phyloP scores from a whole-genome alignment of 2,888 invertebrate genomes.

The Dendrolimus houi region DNA sequence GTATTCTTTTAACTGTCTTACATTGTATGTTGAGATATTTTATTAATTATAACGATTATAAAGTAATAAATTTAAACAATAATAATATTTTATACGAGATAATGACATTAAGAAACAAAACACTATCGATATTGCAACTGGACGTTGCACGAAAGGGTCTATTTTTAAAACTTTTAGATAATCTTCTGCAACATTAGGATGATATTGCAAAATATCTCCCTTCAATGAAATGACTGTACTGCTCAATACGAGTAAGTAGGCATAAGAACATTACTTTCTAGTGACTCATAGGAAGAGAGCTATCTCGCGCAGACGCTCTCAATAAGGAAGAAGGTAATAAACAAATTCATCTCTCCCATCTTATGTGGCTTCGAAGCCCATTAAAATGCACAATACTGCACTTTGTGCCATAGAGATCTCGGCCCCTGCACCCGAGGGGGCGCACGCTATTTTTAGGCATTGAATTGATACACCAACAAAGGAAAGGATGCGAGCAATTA shows the following conservation, averaged over 20 bases:
- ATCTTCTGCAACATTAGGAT: background rate
- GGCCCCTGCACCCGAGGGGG: conserved; percentile 51
- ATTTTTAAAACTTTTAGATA: background rate
- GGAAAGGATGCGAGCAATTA: conserved; percentile 71
- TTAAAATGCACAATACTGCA: conserved; percentile 75
- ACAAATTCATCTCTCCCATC: conserved; percentile 75
- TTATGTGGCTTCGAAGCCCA: conserved; percentile 65
- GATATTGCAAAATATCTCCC: conserved; percentile 13
- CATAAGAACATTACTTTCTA: conserved; percentile 71
- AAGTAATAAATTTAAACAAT: background rate
- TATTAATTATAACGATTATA: background rate
- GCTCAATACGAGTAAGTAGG: conserved; percentile 63
- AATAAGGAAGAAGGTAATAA: conserved; percentile 76
- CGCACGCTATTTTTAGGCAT: conserved; percentile 62
- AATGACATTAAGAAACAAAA: background rate
- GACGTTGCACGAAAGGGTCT: background rate
- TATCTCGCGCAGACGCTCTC: conserved; percentile 72
- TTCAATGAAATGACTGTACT: conserved; percentile 38
- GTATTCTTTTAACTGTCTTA: background rate
- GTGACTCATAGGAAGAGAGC: conserved; percentile 75
- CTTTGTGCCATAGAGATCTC: conserved; percentile 53
- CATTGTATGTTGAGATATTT: background rate
- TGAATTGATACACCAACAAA: conserved; percentile 71
- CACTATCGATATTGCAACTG: background rate
- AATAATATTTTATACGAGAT: background rate